Evolutionary conservation across 35 echinoderm and acorn worm genomes (phyloP).

Genomic region (Chiridota heheva): DNA sequence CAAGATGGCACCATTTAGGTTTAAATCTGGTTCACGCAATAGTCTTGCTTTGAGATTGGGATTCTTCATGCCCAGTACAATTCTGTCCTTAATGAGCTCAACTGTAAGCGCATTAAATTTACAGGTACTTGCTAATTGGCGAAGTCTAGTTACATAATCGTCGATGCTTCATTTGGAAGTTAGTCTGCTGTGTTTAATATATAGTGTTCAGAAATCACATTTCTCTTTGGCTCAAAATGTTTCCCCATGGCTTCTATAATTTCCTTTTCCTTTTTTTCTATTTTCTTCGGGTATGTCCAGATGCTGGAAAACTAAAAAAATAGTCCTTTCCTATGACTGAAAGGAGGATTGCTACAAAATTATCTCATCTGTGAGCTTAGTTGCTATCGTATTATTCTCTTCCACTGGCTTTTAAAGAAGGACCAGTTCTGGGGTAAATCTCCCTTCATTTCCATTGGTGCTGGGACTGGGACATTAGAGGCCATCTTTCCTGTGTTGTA

Average conservation of each 20-base stretch:
- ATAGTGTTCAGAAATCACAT: constrained; percentile 63
- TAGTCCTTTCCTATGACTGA: constrained; percentile 40
- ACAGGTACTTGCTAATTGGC: constrained; percentile 47
- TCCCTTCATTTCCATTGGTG: constrained; percentile 28
- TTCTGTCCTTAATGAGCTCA: constrained; percentile 53
- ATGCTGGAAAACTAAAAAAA: constrained; percentile 14
- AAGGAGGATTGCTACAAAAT: background rate
- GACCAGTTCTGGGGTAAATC: background rate
- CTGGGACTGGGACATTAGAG: constrained; percentile 15
- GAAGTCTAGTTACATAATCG: constrained; percentile 40
- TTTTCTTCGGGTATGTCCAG: constrained; percentile 43
- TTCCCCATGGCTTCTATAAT: background rate
- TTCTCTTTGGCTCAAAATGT: constrained; percentile 29
- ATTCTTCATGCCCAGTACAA: constrained; percentile 60
- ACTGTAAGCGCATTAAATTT: constrained; percentile 42
- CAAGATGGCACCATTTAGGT: constrained; percentile 40
- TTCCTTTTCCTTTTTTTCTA: constrained; percentile 17
- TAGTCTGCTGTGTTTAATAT: constrained; percentile 41
- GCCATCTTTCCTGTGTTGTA: no score
- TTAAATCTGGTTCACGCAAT: constrained; percentile 27
- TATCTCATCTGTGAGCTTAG: constrained; percentile 25
- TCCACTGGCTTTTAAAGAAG: constrained; percentile 46
- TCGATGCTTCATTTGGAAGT: constrained; percentile 56
- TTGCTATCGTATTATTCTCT: constrained; percentile 29
- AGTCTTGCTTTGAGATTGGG: constrained; percentile 32